Base-by-base conservation (phyloP, 2,113 vertebrate genomes). In the Apteryx owenii region DNA sequence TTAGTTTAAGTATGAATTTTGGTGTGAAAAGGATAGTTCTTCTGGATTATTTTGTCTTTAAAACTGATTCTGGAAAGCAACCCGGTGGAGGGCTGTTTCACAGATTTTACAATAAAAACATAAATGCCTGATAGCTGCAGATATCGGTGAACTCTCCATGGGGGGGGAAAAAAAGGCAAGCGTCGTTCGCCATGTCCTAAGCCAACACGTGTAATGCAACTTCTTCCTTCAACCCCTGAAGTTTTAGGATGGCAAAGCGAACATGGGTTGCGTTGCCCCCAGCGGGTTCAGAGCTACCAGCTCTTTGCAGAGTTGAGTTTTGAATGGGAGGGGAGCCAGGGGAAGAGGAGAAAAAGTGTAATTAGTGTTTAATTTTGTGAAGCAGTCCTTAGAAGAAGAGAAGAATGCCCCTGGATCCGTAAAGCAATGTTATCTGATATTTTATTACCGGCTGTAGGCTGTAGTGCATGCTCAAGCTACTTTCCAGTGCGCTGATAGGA, bases 331-430 rank as follows among this genome's bases (percentile, higher is more conserved):
- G 13, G 46, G 36, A 86, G 21, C 56, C 58, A 42, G 20, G 82
- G 44, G 38, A 85, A 85, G 68, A 85, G 42, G 64, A 10, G 28
- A 96, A 88, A 46, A 87, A 93, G 94, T 91, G 77, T 83, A 90
- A 93, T 95, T 79, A 81, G 72, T 70, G 26, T 93, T 84, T 93
- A 81, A 95, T 95, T 97, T 81, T 88, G 71, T 42, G 51, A 88
- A 89, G 72, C 64, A 58, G 54, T 90, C 90, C 76, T 75, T 91
- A 71, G 94, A 68, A 91, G 79, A 94, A 90, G 54, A 93, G 60
- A 33, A 42, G 21, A 88, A 71, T 4, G 18, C 91, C 84, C 81
- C 76, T 91, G 88, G 95, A 83, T 79, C 48, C 3, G 28, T 85
- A 85, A 51, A 90, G 68, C 60, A 29, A 80, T 62, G 81, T 95